Conservation (phyloP, 2,888 invertebrate species). For the Desoria tigrina region DNA sequence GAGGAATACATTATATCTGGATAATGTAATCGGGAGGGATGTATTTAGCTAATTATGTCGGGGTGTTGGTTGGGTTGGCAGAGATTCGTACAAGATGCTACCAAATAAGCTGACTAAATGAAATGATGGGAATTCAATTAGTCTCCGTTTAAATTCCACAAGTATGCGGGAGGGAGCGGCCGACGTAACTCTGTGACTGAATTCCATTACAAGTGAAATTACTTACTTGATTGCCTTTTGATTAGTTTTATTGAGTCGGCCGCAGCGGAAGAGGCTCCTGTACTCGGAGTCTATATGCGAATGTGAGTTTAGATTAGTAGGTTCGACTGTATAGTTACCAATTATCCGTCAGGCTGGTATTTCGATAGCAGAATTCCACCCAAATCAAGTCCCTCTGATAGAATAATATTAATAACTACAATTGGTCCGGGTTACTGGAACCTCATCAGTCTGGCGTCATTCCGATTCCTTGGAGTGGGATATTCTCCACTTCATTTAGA, state of each 20-base stretch:
- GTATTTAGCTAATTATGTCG: background rate
- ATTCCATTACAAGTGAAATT: background rate
- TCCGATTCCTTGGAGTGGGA: no score
- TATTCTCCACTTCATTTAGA: no score
- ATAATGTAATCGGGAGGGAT: no score
- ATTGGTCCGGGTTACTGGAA: no score
- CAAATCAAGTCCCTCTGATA: no score
- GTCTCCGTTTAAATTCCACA: background rate
- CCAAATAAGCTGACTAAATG: background rate
- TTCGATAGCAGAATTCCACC: no score
- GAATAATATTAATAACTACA: no score
- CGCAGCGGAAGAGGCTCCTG: background rate
- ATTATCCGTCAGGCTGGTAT: no score
- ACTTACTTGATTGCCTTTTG: conserved; percentile 7
- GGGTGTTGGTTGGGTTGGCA: background rate
- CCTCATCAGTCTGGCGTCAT: no score
- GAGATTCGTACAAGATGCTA: background rate
- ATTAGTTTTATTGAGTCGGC: background rate
- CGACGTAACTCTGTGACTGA: background rate
- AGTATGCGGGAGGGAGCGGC: background rate
- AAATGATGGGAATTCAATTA: background rate
- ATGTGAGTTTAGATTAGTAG: no score
- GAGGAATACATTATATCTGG: no score
- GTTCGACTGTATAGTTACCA: no score
- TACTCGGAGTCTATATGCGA: background rate